Base-by-base conservation (phyloP, 1,140 invertebrate species). In the Drosophila azteca region DNA sequence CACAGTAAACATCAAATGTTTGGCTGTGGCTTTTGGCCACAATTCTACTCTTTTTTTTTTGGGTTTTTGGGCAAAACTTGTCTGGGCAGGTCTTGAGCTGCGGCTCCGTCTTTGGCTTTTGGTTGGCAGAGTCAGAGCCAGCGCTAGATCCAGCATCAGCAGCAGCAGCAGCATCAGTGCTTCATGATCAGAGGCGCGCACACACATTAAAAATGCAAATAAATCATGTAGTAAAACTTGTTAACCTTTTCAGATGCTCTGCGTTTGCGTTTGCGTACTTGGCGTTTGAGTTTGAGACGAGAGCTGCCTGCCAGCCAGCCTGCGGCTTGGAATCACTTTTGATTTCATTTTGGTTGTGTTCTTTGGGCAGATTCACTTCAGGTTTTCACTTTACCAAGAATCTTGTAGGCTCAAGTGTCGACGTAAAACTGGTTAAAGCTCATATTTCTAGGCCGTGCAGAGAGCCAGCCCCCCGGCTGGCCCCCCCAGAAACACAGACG, bases 191-290 rank as follows among this genome's bases (percentile, higher is more conserved):
- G 35, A 39, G 50, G 57, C 60, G 15, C 52, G 71, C 71, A 71
- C 71, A 74, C 74, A 87, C 67, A 83, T 87, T 88, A 87, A 87
- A 87, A 87, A 87, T 87, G 82, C 82, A 87, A 87, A 87, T 87
- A 87, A 87, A 87, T 87, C 82, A 87, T 87, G 82, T 87, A 87
- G 82, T 87, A 88, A 87, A 87, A 87, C 82, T 87, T 87, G 82
- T 87, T 87, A 87, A 87, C 82, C 82, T 87, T 87, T 87, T 88
- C 82, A 46, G 75, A 77, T 80, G 68, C 72, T 69, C 58, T 69
- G 43, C 57, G 24, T 71, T 44, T 76, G 35, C 61, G 39, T 63
- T 44, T 76, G 35, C 61, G 39, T 63, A 39, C 35, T 46, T 79
- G 62, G 39, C 24, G 52, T 60, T 64, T 41, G n/a, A 41, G 61